A percentile compares a stretch with the other conserved stretches of the same genome.
These are phyloP conservation scores for Champsocephalus gunnari DNA, from an alignment of 2,797 vertebrate genomes.

Conservation along the genomic window DNA sequence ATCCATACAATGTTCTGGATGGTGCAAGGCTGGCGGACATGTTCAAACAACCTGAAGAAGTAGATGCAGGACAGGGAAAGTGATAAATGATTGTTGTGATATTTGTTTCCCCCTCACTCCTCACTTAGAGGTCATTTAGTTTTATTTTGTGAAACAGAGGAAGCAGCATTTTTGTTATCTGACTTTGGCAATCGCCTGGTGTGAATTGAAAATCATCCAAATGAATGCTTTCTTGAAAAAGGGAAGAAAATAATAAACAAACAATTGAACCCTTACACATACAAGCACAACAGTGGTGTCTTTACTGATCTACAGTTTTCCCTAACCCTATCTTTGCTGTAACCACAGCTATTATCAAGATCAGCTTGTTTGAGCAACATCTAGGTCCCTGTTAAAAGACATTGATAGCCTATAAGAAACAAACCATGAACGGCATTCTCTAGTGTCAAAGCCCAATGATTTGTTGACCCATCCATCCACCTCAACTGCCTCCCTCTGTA, in stretches of 20 bases:
- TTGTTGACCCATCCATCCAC: conserved; percentile 11
- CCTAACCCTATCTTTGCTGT: not conserved
- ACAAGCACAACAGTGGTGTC: not conserved
- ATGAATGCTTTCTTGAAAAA: conserved; percentile 37
- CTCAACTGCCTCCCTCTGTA: conserved; percentile 8
- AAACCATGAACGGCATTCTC: conserved; percentile 2
- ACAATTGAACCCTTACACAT: not conserved
- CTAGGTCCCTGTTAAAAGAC: not conserved
- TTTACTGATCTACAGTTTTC: not conserved
- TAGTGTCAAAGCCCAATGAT: not conserved
- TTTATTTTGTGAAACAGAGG: conserved; percentile 50
- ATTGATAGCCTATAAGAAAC: not conserved
- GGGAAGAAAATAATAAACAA: conserved; percentile 23
- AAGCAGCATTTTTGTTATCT: conserved; percentile 44
- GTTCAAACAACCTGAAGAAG: conserved; percentile 28
- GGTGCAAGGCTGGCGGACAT: conserved; percentile 37
- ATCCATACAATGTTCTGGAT: conserved; percentile 39
- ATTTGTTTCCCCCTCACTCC: conserved; percentile 54
- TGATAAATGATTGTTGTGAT: conserved; percentile 51
- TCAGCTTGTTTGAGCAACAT: not conserved
- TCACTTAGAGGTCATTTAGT: conserved; percentile 34
- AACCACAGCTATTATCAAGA: conserved; percentile 1
- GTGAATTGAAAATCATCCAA: conserved; percentile 25
- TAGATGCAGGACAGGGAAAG: conserved; percentile 37
- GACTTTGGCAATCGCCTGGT: conserved; percentile 18